phyloP scores from a whole-genome alignment of 2,113 vertebrate species.

The Microcebus tavaratra region DNA sequence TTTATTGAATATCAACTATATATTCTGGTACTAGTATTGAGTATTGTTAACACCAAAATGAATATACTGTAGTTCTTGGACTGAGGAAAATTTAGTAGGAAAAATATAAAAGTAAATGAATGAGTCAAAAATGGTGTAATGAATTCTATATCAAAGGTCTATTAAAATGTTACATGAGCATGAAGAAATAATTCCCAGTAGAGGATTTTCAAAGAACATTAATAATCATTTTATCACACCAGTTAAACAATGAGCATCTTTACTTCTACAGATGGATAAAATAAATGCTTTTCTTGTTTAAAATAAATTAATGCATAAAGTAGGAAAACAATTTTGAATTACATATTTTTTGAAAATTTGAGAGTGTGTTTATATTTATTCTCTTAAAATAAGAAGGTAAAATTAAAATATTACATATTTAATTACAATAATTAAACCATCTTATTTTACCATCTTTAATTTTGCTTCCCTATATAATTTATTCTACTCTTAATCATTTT shows the following conservation, averaged over 20 bases:
- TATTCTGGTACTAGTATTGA: not conserved
- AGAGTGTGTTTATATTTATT: not conserved
- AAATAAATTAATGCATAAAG: not conserved
- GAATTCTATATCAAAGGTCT: not conserved
- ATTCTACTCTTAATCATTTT: not conserved
- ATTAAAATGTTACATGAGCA: not conserved
- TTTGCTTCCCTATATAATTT: not conserved
- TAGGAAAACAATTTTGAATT: not conserved
- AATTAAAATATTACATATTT: not conserved
- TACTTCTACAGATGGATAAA: not conserved
- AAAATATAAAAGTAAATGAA: not conserved
- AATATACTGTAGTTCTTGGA: not conserved
- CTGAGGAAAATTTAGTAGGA: not conserved
- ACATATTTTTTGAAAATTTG: not conserved
- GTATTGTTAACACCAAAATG: not conserved
- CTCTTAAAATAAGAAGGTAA: not conserved
- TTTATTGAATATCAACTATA: not conserved
- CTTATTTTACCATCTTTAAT: not conserved
- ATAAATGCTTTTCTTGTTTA: not conserved
- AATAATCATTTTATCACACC: not conserved
- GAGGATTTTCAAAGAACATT: not conserved
- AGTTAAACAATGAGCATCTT: not conserved
- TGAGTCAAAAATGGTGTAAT: not conserved
- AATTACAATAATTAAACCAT: not conserved
- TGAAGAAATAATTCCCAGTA: not conserved